Evolutionary conservation across 1,140 invertebrate genomes (phyloP).

Genomic region (Stegodyphus mimosarum): DNA sequence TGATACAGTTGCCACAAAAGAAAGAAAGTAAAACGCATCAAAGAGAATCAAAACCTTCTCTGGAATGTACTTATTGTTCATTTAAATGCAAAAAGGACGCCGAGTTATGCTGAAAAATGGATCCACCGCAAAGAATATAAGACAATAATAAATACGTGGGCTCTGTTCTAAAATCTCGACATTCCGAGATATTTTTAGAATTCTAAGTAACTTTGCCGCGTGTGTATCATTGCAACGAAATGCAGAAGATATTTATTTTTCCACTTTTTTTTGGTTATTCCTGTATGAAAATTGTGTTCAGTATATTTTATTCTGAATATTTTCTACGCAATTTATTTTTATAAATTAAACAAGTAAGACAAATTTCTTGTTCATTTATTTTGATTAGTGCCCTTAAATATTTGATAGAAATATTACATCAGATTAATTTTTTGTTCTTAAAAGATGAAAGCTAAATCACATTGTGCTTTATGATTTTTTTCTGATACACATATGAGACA

Average conservation of each 20-base stretch:
- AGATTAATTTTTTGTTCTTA: no score
- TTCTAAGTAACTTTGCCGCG: conserved; percentile 7
- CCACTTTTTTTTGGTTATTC: background rate
- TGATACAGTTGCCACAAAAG: conserved; percentile 44
- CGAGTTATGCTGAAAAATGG: conserved; percentile 53
- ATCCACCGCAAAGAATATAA: conserved; percentile 33
- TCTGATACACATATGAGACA: no score
- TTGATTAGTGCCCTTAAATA: no score
- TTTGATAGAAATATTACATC: no score
- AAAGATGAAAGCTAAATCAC: no score
- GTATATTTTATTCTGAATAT: no score
- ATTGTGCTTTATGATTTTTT: no score
- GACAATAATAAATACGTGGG: conserved; percentile 49
- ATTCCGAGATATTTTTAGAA: conserved; percentile 37
- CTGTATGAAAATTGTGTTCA: no score
- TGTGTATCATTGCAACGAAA: background rate
- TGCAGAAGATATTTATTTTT: background rate
- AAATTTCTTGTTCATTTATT: no score
- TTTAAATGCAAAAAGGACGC: conserved; percentile 57
- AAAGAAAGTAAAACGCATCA: conserved; percentile 30
- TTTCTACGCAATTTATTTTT: no score
- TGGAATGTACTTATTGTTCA: conserved; percentile 48
- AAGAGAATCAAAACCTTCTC: conserved; percentile 48
- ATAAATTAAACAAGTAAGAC: no score
- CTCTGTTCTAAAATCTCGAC: background rate